Conservation (phyloP, 2,113 vertebrate genomes). For the Opisthocomus hoazin region DNA sequence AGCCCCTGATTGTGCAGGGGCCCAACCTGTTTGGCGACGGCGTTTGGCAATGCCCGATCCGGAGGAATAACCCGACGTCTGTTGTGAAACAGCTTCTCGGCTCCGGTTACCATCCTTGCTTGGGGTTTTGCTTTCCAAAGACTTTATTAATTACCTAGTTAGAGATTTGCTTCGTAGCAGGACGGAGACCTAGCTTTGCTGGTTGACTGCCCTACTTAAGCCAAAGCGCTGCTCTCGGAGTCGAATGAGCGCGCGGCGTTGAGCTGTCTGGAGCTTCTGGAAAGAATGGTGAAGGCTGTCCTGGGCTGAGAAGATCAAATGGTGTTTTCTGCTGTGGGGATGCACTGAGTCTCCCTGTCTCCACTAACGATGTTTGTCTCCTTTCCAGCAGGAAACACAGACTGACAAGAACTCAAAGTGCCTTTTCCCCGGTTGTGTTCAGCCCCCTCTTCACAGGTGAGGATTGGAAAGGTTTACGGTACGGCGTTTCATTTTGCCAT, state of each 20-base stretch:
- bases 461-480: not conserved
- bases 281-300: not conserved
- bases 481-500: accelerated
- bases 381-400: conserved; percentile 77
- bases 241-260: not conserved
- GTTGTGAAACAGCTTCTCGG: conserved; percentile 10
- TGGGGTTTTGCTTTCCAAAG: conserved; percentile 6
- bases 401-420: conserved; percentile 96
- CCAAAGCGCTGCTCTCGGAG: not conserved
- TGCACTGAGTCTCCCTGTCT: not conserved
- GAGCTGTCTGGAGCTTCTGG: not conserved
- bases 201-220: conserved; percentile 26
- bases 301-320: not conserved
- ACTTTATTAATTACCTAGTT: conserved; percentile 20
- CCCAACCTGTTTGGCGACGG: not conserved
- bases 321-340: not conserved
- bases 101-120: not conserved
- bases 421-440: conserved; percentile 93
- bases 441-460: conserved; percentile 94
- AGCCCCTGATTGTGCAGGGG: not conserved
- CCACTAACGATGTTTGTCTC: not conserved
- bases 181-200: not conserved
- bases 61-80: not conserved
- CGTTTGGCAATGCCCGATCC: not conserved
- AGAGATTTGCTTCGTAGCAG: not conserved